Evolutionary conservation across 2,888 invertebrate genomes (phyloP).

Genomic region (Fissipunctia ypsillon): DNA sequence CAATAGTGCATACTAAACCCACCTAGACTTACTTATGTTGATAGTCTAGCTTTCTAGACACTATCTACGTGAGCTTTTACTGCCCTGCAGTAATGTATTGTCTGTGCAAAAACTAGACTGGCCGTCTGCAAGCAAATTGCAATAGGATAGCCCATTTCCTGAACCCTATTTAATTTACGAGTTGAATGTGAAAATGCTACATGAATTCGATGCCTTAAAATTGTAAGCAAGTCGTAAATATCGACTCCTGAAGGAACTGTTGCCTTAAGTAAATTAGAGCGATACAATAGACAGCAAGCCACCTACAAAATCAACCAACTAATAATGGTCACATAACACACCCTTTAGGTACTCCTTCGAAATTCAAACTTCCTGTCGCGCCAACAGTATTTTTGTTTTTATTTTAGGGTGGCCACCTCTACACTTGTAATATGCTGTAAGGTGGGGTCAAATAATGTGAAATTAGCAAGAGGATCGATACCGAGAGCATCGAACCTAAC

Average conservation of each 20-base stretch:
- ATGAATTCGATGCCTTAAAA: not conserved
- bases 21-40: constrained; percentile 42
- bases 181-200: not conserved
- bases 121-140: constrained; percentile 47
- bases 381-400: not conserved
- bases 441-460: constrained; percentile 28
- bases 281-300: not conserved
- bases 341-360: constrained; percentile 18
- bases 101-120: constrained; percentile 46
- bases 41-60: constrained; percentile 57
- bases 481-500: constrained; percentile 74
- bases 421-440: constrained; percentile 1
- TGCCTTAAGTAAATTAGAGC: not conserved
- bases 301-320: not conserved
- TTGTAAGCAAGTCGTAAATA: not conserved
- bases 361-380: not conserved
- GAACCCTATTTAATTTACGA: constrained; percentile 33
- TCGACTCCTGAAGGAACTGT: constrained; percentile 3
- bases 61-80: constrained; percentile 51
- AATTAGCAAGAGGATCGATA: constrained; percentile 69
- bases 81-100: constrained; percentile 42
- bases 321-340: constrained; percentile 6
- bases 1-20: constrained; percentile 19
- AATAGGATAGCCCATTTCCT: constrained; percentile 36
- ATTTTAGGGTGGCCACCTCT: not conserved